Percentiles rank a stretch among this genome's conserved stretches.
These are phyloP conservation scores for Botia almorhae DNA, from an alignment of 2,797 vertebrate genomes.

Conservation along the genomic window DNA sequence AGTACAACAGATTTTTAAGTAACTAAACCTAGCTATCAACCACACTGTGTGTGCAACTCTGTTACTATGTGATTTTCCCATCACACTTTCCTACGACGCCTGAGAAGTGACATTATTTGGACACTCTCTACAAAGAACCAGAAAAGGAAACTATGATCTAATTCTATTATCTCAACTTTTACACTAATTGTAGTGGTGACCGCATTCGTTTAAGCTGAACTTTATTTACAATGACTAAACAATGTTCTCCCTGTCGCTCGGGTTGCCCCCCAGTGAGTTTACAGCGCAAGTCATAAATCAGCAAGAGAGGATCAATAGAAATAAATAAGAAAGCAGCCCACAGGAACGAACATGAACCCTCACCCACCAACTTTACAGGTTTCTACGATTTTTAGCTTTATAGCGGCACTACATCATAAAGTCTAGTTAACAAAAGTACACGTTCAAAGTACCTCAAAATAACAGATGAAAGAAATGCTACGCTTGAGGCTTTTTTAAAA, in stretches of 20 bases:
- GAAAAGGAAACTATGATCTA: neutral
- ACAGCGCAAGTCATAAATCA: constrained; percentile 62
- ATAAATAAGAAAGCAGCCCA: constrained; percentile 60
- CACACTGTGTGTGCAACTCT: neutral
- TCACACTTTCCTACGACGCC: neutral
- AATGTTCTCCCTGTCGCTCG: neutral
- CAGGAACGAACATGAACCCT: constrained; percentile 38
- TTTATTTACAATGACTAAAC: constrained; percentile 37
- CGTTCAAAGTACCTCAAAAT: neutral
- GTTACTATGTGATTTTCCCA: neutral
- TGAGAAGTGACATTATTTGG: neutral
- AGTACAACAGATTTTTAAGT: neutral
- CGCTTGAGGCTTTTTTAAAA: neutral
- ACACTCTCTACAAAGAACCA: neutral
- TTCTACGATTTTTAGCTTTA: constrained; percentile 36
- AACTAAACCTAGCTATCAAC: neutral
- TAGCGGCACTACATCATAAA: constrained; percentile 30
- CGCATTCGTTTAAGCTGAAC: neutral
- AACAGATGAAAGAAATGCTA: neutral
- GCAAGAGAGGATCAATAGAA: constrained; percentile 59
- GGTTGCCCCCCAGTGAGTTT: constrained; percentile 47
- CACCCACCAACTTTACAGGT: constrained; percentile 34
- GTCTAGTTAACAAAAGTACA: constrained; percentile 8
- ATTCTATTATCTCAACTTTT: no score
- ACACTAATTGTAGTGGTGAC: no score